Percentiles rank a stretch among this genome's conserved stretches.
These are phyloP conservation scores for Bostrychus sinensis DNA, from an alignment of 2,113 vertebrate species.

Conservation along the genomic window DNA sequence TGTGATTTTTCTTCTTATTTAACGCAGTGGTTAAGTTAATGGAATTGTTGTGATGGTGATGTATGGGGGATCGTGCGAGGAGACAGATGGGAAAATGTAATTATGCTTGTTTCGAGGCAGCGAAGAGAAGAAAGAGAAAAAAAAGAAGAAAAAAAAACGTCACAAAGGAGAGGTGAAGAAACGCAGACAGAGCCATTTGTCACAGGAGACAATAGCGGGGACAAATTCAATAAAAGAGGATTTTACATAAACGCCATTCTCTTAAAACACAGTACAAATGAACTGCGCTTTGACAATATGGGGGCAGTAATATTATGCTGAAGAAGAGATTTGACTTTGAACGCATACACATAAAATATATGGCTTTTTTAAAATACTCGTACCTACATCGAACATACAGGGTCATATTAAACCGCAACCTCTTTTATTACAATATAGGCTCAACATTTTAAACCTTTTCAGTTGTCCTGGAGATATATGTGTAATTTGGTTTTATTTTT, in stretches of 20 bases:
- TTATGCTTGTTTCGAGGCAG: constrained; percentile 68
- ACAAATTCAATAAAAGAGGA: constrained; percentile 59
- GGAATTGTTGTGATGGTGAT: constrained; percentile 75
- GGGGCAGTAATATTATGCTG: constrained; percentile 17
- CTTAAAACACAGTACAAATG: constrained; percentile 29
- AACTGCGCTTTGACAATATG: constrained; percentile 31
- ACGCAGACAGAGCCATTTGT: constrained; percentile 68
- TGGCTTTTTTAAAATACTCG: too few relatives aligned
- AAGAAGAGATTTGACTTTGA: constrained; percentile 4
- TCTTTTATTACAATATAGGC: background rate
- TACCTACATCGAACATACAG: background rate
- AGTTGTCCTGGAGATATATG: background rate
- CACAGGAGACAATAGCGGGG: constrained; percentile 60
- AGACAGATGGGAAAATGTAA: constrained; percentile 77
- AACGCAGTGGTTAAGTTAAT: constrained; percentile 67
- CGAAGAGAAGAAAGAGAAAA: constrained; percentile 26
- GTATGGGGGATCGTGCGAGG: constrained; percentile 59
- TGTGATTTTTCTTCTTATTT: constrained; percentile 20
- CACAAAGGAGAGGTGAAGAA: constrained; percentile 67
- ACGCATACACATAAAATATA: too few relatives aligned
- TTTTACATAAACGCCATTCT: constrained; percentile 66
- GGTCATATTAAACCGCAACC: background rate
- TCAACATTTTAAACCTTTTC: background rate
- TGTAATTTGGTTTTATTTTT: background rate
- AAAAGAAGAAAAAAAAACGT: constrained; percentile 44